Percentiles rank a stretch among this genome's conserved stretches.
Evolutionary conservation across 2,888 invertebrate genomes (phyloP).

Genomic region (Tiphia femorata): DNA sequence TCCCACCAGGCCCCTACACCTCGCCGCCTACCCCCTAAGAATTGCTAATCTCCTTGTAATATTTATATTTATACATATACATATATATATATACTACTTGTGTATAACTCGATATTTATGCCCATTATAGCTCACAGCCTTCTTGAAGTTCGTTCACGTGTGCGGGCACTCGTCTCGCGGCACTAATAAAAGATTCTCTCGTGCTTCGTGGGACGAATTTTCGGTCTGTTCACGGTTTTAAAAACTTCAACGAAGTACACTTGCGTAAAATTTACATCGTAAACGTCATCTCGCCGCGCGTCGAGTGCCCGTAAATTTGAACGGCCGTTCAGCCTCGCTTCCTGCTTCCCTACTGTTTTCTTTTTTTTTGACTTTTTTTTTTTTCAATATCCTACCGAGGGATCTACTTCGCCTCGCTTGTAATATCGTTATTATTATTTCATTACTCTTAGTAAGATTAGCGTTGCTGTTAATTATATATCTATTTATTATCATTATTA

Average conservation of each 20-base stretch:
- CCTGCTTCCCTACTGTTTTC: slow-evolving; percentile 60
- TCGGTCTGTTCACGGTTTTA: no score
- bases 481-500: background rate
- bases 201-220: no score
- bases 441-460: no score
- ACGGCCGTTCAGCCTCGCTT: slow-evolving; percentile 62
- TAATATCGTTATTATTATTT: slow-evolving; percentile 25
- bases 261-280: no score
- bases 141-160: no score
- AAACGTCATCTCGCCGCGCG: no score
- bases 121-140: slow-evolving; percentile 60
- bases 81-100: slow-evolving; percentile 49
- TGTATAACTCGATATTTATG: slow-evolving; percentile 60
- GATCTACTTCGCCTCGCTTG: slow-evolving; percentile 49
- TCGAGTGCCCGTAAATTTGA: no score
- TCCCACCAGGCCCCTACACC: background rate
- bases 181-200: no score
- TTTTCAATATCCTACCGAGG: slow-evolving; percentile 37
- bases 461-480: background rate
- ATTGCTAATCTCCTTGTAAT: slow-evolving; percentile 13
- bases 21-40: background rate
- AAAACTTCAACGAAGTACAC: no score
- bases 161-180: no score
- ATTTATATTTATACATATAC: slow-evolving; percentile 40
- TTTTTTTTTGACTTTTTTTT: no score